Percentiles rank a stretch among this genome's conserved stretches.
Evolutionary conservation across 1,140 invertebrate species (phyloP).

Genomic region (Cydia splendana): DNA sequence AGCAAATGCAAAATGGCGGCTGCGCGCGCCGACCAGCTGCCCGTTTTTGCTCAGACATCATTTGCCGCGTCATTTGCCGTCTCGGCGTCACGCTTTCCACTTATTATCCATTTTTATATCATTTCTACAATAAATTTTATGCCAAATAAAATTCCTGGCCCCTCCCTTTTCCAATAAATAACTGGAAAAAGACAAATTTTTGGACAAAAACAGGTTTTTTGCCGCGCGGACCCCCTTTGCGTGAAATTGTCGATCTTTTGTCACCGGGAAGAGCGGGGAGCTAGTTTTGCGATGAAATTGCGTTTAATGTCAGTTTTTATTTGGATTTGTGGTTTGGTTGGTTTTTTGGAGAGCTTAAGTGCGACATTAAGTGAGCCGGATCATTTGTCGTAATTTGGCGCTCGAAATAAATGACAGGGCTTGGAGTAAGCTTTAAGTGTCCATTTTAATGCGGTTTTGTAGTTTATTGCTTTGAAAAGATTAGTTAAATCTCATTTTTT

Average conservation of each 20-base stretch:
- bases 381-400: conserved; percentile 23
- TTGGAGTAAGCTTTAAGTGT: conserved; percentile 1
- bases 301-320: conserved; percentile 45
- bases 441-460: not conserved
- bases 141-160: conserved; percentile 68
- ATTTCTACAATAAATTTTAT: conserved; percentile 64
- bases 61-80: conserved; percentile 65
- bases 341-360: conserved; percentile 37
- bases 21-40: conserved; percentile 56
- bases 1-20: conserved; percentile 24
- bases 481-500: not conserved
- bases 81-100: conserved; percentile 64
- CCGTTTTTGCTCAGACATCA: conserved; percentile 41
- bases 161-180: conserved; percentile 64
- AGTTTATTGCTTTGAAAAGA: not conserved
- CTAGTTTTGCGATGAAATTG: conserved; percentile 50
- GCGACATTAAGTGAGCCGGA: conserved; percentile 36
- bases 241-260: conserved; percentile 47
- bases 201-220: conserved; percentile 42
- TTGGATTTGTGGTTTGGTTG: conserved; percentile 41
- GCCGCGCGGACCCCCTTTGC: conserved; percentile 45
- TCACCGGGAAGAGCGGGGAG: conserved; percentile 33
- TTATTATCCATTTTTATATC: conserved; percentile 68
- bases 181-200: conserved; percentile 49
- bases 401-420: conserved; percentile 18